Evolutionary conservation across 1,140 invertebrate species (phyloP), one percentile per base, ranked within the genome.

Genomic region (Polyergus mexicanus): DNA sequence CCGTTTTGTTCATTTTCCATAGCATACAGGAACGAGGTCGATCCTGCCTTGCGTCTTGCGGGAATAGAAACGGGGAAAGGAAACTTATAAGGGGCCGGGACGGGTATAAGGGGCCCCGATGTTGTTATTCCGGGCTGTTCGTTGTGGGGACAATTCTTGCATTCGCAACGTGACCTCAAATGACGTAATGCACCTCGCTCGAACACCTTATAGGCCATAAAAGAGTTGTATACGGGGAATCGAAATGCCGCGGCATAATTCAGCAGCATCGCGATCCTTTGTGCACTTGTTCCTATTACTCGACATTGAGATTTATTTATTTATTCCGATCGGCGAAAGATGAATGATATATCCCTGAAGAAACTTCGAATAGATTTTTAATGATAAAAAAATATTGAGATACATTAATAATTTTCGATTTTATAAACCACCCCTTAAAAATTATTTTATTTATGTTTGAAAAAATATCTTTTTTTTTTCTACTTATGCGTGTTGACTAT

Each of bases 1-100:
- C 87, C 65, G 89, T 93, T 94, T 92, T 88, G 87, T 88, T 92
- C 81, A 81, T 84, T 90, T 80, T 75, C 69, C 81, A 71, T 77
- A 74, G 63, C 62, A 83, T 13, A 62, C 65, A 35, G 41, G 60
- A 69, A 75, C 75, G 8, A 35, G 78, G 56, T 86, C 78, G 77
- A 90, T 83, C 89, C 89, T 81, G 88, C 66, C 81, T 80, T 22
- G 56, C 51, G 74, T 90, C 66, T 89, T 89, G 87, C 87, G 87
- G 68, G 80, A 65, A 88, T 60, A 56, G 56, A 77, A 86, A 25
- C 54, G 38, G 38, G 35, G 7, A 54, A 28, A 16, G 41, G 44
- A 16, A 16, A 81, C 25, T 51, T 35, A 69, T n/a, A n/a, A n/a
- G n/a, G n/a, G n/a, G n/a, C n/a, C 78, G 84, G 84, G 87, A 78